A percentile compares a stretch with the other conserved stretches of the same genome.
phyloP scores from a whole-genome alignment of 2,113 vertebrate species.

The Crypturellus undulatus region DNA sequence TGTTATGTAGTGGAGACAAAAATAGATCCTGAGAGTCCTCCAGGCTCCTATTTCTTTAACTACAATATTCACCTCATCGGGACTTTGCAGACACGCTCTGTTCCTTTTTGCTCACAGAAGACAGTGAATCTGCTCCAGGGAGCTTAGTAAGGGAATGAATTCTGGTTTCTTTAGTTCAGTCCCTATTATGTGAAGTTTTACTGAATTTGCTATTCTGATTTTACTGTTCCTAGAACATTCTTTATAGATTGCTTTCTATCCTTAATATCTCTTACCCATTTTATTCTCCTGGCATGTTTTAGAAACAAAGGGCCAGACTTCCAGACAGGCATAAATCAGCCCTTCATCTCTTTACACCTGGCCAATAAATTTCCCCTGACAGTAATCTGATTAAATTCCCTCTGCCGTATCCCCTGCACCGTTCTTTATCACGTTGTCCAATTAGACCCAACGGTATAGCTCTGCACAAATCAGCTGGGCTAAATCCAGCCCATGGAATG shows the following conservation, averaged over 20 bases:
- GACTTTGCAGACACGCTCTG: neutral
- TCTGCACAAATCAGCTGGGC: neutral
- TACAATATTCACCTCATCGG: neutral
- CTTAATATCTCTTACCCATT: neutral
- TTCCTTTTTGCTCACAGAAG: neutral
- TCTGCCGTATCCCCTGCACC: neutral
- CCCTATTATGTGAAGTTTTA: neutral
- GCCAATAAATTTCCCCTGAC: neutral
- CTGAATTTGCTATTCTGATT: conserved; percentile 24
- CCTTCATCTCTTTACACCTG: neutral
- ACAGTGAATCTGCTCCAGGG: conserved; percentile 2
- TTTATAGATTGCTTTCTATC: neutral
- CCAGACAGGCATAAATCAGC: neutral
- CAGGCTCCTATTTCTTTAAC: conserved; percentile 1
- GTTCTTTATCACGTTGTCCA: neutral
- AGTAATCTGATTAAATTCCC: neutral
- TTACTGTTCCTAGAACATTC: neutral
- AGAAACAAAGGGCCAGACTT: neutral
- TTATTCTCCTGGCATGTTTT: neutral
- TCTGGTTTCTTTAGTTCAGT: conserved; percentile 1
- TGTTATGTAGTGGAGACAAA: conserved; percentile 41
- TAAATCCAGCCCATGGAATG: neutral
- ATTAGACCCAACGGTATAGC: neutral
- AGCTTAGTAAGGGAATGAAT: neutral
- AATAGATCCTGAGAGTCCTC: conserved; percentile 28